These are phyloP conservation scores for Arothron firmamentum DNA, from an alignment of 2,113 vertebrate genomes.

Conservation along the genomic window DNA sequence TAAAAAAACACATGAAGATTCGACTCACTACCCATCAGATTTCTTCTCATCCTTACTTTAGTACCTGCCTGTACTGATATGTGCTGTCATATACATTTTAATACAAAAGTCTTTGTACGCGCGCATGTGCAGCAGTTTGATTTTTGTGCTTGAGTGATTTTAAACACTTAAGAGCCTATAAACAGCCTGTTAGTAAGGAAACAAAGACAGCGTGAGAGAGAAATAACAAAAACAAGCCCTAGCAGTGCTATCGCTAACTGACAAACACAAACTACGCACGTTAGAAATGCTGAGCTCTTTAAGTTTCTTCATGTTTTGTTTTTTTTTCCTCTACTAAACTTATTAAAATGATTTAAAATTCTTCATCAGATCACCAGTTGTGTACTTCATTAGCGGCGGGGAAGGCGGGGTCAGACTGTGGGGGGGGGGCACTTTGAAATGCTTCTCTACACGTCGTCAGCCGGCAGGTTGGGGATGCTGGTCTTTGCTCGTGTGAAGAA, in stretches of 20 bases:
- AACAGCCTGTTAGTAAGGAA: slow-evolving; percentile 69
- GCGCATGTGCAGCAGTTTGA: slow-evolving; percentile 14
- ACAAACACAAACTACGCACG: slow-evolving; percentile 58
- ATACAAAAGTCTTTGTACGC: slow-evolving; percentile 24
- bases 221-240: slow-evolving; percentile 27
- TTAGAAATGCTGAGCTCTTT: slow-evolving; percentile 61
- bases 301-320: slow-evolving; percentile 8
- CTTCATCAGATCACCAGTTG: slow-evolving; percentile 70
- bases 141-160: slow-evolving; percentile 58
- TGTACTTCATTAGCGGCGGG: slow-evolving; percentile 42
- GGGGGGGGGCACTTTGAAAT: slow-evolving; percentile 50
- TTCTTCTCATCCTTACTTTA: neutral
- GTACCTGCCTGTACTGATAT: slow-evolving; percentile 34
- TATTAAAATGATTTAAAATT: slow-evolving; percentile 35
- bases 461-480: slow-evolving; percentile 87
- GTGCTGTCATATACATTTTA: slow-evolving; percentile 16
- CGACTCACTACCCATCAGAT: no score
- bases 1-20: no score
- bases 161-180: slow-evolving; percentile 39
- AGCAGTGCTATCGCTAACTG: slow-evolving; percentile 51
- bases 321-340: slow-evolving; percentile 7
- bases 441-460: slow-evolving; percentile 83
- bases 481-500: slow-evolving; percentile 93
- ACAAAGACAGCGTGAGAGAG: slow-evolving; percentile 23
- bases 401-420: slow-evolving; percentile 25